A percentile compares a stretch with the other conserved stretches of the same genome.
Evolutionary conservation across 2,797 vertebrate genomes (phyloP).

Genomic region (Microctenopoma stevenorrisi): DNA sequence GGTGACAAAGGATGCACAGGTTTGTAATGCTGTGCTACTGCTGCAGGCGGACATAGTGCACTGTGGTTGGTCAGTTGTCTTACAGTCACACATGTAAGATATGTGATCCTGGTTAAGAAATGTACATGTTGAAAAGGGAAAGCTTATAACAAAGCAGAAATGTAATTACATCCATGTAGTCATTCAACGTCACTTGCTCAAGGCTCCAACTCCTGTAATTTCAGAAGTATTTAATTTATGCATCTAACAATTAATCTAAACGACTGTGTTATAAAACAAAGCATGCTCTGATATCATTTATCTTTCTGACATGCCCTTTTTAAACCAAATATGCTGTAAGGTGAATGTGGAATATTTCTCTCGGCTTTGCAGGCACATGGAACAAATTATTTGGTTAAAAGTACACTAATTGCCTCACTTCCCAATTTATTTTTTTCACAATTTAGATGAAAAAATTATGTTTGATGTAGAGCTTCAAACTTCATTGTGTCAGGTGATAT

Average conservation of each 20-base stretch:
- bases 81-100: constrained; percentile 14
- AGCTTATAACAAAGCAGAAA: constrained; percentile 23
- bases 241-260: constrained; percentile 48
- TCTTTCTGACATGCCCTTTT: constrained; percentile 49
- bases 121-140: constrained; percentile 5
- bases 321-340: constrained; percentile 38
- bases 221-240: constrained; percentile 47
- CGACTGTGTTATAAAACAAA: constrained; percentile 48
- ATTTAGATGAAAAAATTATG: background rate
- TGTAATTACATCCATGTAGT: constrained; percentile 35
- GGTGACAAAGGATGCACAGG: constrained; percentile 11
- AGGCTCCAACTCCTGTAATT: constrained; percentile 47
- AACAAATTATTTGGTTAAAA: constrained; percentile 16
- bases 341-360: constrained; percentile 2
- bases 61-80: constrained; percentile 14
- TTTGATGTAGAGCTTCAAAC: background rate
- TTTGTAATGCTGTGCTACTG: constrained; percentile 1
- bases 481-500: background rate
- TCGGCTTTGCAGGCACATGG: constrained; percentile 1
- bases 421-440: background rate
- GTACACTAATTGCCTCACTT: background rate
- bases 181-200: constrained; percentile 27
- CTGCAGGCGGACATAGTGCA: constrained; percentile 11
- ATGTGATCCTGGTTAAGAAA: background rate
- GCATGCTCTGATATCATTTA: constrained; percentile 38